A percentile compares a stretch with the other conserved stretches of the same genome.
Evolutionary conservation across 2,888 invertebrate genomes (phyloP).

Genomic region (Terebella lapidaria): DNA sequence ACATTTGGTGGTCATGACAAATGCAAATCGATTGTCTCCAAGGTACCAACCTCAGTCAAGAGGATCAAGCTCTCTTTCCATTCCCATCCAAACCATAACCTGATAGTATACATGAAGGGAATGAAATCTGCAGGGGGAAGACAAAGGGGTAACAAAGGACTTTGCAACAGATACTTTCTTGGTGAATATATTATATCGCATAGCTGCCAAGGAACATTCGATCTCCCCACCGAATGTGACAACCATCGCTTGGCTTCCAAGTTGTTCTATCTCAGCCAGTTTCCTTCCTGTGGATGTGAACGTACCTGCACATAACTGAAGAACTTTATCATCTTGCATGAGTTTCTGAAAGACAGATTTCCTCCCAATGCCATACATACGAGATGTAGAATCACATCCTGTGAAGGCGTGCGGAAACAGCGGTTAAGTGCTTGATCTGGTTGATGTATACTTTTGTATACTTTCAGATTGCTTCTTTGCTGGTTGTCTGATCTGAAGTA

Average conservation of each 20-base stretch:
- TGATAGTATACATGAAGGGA: background rate
- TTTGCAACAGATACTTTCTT: background rate
- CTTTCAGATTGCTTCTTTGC: too few relatives aligned
- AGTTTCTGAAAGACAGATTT: constrained; percentile 12
- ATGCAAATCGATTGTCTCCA: too few relatives aligned
- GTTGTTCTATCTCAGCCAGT: background rate
- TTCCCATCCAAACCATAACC: too few relatives aligned
- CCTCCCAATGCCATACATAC: constrained; percentile 14
- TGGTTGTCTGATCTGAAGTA: constrained; percentile 12
- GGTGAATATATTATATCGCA: background rate
- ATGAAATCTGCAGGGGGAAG: background rate
- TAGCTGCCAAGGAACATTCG: background rate
- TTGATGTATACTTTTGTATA: too few relatives aligned
- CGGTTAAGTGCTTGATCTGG: constrained; percentile 3
- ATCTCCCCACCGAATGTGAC: background rate
- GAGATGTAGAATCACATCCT: constrained; percentile 15
- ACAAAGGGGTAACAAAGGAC: background rate
- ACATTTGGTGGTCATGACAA: too few relatives aligned
- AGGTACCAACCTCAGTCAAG: too few relatives aligned
- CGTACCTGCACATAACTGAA: background rate
- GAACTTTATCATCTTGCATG: background rate
- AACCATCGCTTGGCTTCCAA: background rate
- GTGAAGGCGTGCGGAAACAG: constrained; percentile 14
- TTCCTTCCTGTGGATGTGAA: background rate
- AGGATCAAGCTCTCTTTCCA: too few relatives aligned